Evolutionary conservation across 2,113 vertebrate genomes (phyloP).

Genomic region (Dromas ardeola): DNA sequence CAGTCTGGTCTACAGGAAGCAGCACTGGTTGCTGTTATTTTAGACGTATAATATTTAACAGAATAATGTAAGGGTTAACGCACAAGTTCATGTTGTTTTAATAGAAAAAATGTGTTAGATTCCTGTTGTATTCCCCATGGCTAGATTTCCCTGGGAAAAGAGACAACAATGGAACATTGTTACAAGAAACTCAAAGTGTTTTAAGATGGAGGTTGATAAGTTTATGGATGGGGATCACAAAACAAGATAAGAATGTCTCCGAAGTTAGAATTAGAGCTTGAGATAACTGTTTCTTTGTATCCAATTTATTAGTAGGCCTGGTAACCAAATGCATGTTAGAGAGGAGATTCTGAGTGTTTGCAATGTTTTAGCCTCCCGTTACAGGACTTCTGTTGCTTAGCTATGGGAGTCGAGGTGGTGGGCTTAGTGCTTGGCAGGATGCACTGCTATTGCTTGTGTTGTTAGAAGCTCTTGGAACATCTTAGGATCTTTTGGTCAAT

Average conservation of each 20-base stretch:
- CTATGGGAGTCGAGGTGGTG: not conserved
- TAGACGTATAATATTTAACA: not conserved
- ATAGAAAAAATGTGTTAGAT: not conserved
- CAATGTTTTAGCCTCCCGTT: not conserved
- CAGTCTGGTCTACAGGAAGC: not conserved
- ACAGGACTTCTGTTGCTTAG: not conserved
- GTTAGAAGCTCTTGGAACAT: not conserved
- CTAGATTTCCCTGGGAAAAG: slow-evolving; percentile 2
- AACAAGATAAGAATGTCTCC: not conserved
- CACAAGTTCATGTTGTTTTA: not conserved
- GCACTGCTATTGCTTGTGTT: not conserved
- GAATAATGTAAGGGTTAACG: not conserved
- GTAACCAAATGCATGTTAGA: not conserved
- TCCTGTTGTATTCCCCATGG: not conserved
- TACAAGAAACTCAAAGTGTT: slow-evolving; percentile 9
- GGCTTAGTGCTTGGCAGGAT: not conserved
- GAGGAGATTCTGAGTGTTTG: not conserved
- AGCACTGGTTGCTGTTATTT: not conserved
- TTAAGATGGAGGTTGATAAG: slow-evolving; percentile 14
- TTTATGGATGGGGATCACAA: not conserved
- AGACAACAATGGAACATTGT: slow-evolving; percentile 23
- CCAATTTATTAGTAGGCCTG: not conserved
- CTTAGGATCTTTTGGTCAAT: not conserved
- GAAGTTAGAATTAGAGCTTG: not conserved
- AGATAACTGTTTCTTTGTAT: not conserved